Base-by-base conservation (phyloP, 2,797 vertebrate genomes). In the Micropoecilia bifurca region DNA sequence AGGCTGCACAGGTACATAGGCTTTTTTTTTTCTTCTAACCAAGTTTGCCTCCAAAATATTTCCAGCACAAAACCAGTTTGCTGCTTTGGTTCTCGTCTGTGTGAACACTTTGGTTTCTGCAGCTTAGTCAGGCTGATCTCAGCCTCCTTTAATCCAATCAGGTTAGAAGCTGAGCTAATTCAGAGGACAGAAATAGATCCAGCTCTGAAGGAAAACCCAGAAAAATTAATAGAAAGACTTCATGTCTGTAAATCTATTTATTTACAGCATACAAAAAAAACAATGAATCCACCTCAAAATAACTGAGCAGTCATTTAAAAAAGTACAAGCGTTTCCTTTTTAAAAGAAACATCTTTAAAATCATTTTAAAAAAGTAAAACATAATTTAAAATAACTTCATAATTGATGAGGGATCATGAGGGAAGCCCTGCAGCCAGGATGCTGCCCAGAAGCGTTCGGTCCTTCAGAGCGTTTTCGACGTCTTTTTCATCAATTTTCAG, bases 401-500 rank as follows among this genome's bases (percentile, higher is more conserved):
- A 46, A 16, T 8, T 0, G 8, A 1, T 22, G 36, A 43, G 10
- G 39, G 20, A 6, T 90, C 84, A 91, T 30, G 95, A 86, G 28
- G 92, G 95, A 81, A 97, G 95, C 0, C 97, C 97, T 4, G 91
- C 94, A 0, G 96, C 93, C 73, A 99, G 93, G 90, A 99, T 97
- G 92, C 93, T 97, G 48, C 98, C 98, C 77, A 98, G 88, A 68
- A 99, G 95, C 0, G 93, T 92, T 0, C 91, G 93, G 48, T 99
- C 98, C 90, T 97, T 97, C 85, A 99, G 95, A 7, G 96, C 96
- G 33, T 97, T 97, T 71, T 99, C 97, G 1, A 98, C 90, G 0
- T 97, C 97, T 7, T 92, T 93, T 94, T 97, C 97, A 74, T 99
- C 97, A 74, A 98, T 96, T 94, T 96, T 97, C 91, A 99, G 92